Percentiles rank a stretch among this genome's conserved stretches.
Evolutionary conservation across 1,140 invertebrate genomes (phyloP).

Genomic region (Caenorhabditis brenneri): DNA sequence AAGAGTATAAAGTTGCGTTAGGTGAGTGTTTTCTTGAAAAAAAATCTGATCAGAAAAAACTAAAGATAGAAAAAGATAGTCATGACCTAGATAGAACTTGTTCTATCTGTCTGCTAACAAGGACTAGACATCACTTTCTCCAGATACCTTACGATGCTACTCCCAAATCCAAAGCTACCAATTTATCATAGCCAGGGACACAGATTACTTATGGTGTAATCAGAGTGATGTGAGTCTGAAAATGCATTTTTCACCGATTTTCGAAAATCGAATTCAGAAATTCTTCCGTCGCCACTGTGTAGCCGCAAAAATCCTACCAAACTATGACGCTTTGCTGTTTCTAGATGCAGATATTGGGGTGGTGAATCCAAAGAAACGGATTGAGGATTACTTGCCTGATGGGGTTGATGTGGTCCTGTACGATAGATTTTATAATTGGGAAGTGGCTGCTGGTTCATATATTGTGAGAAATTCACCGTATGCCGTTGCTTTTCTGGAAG

Average conservation of each 20-base stretch:
- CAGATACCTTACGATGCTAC: constrained; percentile 27
- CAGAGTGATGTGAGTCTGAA: constrained; percentile 28
- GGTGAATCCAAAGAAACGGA: neutral
- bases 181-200: neutral
- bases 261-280: neutral
- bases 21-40: too few species aligned
- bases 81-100: too few species aligned
- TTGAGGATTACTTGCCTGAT: constrained; percentile 19
- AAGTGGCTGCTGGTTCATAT: constrained; percentile 14
- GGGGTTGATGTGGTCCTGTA: neutral
- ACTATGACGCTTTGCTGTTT: constrained; percentile 1
- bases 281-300: constrained; percentile 37
- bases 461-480: constrained; percentile 9
- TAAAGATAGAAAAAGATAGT: too few species aligned
- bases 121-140: too few species aligned
- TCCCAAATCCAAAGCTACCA: constrained; percentile 30
- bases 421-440: constrained; percentile 24
- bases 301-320: neutral
- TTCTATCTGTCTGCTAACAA: too few species aligned
- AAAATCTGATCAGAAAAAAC: too few species aligned
- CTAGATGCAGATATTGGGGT: constrained; percentile 40
- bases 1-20: neutral
- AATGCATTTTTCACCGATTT: neutral
- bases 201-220: neutral
- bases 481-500: neutral